Conservation (phyloP, 2,113 vertebrate genomes). For the Pelusios castaneus region DNA sequence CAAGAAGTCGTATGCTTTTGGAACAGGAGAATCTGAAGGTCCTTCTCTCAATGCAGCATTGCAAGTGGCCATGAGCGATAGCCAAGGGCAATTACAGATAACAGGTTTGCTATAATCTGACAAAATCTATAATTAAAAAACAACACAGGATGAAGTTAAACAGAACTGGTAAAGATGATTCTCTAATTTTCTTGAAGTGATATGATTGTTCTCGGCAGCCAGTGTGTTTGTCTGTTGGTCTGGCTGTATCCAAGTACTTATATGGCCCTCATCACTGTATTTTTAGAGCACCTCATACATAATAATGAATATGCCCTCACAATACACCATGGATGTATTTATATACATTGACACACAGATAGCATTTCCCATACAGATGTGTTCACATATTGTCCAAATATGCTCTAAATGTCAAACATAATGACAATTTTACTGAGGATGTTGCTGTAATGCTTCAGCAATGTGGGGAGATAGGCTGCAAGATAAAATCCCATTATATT, state of each 20-base stretch:
- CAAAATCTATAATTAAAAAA: neutral
- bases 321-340: rapidly evolving
- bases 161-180: neutral
- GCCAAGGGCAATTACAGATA: neutral
- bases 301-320: neutral
- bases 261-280: neutral
- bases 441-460: neutral
- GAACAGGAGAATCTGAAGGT: neutral
- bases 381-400: neutral
- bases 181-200: neutral
- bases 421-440: neutral
- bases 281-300: neutral
- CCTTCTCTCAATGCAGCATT: neutral
- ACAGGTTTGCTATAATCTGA: neutral
- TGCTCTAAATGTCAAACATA: neutral
- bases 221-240: neutral
- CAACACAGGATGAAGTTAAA: neutral
- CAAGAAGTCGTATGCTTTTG: neutral
- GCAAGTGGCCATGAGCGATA: neutral
- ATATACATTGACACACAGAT: neutral
- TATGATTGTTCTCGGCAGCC: neutral
- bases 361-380: rapidly evolving
- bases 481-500: rapidly evolving
- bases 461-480: neutral
- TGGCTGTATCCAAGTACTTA: neutral